Conservation (phyloP, 2,888 invertebrate genomes). For the Plebejus anna region DNA sequence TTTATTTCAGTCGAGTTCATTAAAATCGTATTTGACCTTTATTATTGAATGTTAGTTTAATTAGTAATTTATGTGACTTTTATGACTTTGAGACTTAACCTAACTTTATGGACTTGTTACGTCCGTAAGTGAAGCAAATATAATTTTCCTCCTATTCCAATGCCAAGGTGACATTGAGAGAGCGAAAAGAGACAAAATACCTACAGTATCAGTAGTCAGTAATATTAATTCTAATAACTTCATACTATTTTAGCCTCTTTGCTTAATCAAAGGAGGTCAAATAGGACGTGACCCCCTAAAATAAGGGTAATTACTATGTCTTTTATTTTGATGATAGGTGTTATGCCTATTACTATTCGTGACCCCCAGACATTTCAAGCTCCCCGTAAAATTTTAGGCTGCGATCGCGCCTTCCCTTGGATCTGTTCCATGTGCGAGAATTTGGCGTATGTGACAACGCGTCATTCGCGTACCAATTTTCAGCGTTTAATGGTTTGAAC, state of each 20-base stretch:
- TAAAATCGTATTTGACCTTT: conserved; percentile 15
- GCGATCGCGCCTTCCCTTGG: background rate
- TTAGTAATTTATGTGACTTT: conserved; percentile 24
- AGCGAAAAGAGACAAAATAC: background rate
- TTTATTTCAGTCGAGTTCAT: conserved; percentile 18
- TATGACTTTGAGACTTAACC: background rate
- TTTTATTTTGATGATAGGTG: too few species aligned
- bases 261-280: background rate
- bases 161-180: background rate
- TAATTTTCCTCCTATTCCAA: conserved; percentile 4
- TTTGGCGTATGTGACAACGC: background rate
- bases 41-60: conserved; percentile 9
- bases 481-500: background rate
- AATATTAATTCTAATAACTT: background rate
- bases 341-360: too few species aligned
- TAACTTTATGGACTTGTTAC: background rate
- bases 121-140: background rate
- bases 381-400: too few species aligned
- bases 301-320: too few species aligned
- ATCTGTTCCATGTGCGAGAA: background rate
- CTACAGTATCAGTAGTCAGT: background rate
- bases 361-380: too few species aligned
- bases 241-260: background rate
- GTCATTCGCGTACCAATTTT: background rate
- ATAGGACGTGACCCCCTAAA: too few species aligned